Conservation (phyloP, 2,113 vertebrate species). For the Artemisiospiza belli region DNA sequence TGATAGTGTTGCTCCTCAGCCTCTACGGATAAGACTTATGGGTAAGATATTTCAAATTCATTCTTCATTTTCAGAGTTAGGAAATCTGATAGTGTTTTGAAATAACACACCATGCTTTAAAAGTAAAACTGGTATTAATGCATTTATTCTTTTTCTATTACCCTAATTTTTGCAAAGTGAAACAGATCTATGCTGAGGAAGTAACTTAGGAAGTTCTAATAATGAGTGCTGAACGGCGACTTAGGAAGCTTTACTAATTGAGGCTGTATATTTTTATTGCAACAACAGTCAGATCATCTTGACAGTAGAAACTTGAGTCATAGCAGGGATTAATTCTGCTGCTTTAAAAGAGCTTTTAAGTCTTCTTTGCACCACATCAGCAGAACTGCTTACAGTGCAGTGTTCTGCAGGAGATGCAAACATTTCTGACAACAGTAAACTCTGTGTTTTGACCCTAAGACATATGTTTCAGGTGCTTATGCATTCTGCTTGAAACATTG, state of each 20-base stretch:
- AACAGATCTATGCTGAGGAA: not conserved
- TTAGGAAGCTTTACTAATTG: not conserved
- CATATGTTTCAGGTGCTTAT: not conserved
- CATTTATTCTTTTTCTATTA: not conserved
- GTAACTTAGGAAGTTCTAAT: not conserved
- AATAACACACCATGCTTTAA: not conserved
- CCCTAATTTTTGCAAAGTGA: not conserved
- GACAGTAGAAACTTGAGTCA: not conserved
- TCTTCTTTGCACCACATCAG: not conserved
- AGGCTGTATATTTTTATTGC: not conserved
- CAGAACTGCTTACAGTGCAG: not conserved
- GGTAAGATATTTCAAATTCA: conserved; percentile 77
- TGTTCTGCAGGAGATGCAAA: not conserved
- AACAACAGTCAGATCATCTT: not conserved
- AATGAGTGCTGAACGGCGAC: not conserved
- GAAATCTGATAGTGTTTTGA: not conserved
- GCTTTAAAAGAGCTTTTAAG: not conserved
- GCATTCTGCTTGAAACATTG: not conserved
- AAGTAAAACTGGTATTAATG: not conserved
- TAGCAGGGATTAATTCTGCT: not conserved
- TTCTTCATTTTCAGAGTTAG: conserved; percentile 16
- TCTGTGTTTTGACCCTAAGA: not conserved
- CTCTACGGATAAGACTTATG: conserved; percentile 93
- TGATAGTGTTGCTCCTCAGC: conserved; percentile 83
- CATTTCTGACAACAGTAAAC: not conserved